Base-by-base conservation (phyloP, 2,888 invertebrate species). In the Ctena decussata region DNA sequence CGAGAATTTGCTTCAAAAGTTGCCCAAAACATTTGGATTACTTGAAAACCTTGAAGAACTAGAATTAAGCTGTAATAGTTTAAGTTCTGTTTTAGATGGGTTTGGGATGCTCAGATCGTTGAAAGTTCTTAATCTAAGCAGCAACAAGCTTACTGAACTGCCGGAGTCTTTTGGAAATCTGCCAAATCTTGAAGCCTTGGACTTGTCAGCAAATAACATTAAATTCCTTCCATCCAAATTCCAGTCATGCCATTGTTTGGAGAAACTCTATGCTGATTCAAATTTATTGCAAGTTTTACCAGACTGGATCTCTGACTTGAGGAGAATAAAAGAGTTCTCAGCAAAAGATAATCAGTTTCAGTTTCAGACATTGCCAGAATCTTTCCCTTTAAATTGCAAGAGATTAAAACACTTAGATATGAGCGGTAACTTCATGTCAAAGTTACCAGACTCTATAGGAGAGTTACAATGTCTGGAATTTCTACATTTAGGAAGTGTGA, bases 401-500 rank as follows among this genome's bases (percentile, higher is more conserved):
- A 88, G 89, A 70, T 75, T 94, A 18, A 91, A 89, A 82, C 71
- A 76, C 53, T 81, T 94, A 39, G 89, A 94, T 76, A 57, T 94
- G 24, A 90, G 91, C 75, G 94, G 94, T 11, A 95, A 94, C 82
- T 94, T 91, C 75, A 91, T 94, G 88, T 85, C 86, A 1, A 69
- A 65, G 1, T 77, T 95, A 32, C 95, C 95, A 35, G 91, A 91
- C 15, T 87, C 90, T 8, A 75, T 95, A 37, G 94, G 94, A 32
- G 78, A 89, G 44, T 83, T 94, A 73, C 53, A 80, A 49, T 72
- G 75, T 18, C 82, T 95, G 71, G 93, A 94, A 82, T 89, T 77
- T 39, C 71, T 94, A 37, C 91, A 93, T 71, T 75, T 94, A 32
- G 95, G 95, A 15, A 94, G 94, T 89, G 90, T 91, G 37, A 92